Conservation (phyloP, 2,113 vertebrate genomes). For the Budorcas taxicolor region DNA sequence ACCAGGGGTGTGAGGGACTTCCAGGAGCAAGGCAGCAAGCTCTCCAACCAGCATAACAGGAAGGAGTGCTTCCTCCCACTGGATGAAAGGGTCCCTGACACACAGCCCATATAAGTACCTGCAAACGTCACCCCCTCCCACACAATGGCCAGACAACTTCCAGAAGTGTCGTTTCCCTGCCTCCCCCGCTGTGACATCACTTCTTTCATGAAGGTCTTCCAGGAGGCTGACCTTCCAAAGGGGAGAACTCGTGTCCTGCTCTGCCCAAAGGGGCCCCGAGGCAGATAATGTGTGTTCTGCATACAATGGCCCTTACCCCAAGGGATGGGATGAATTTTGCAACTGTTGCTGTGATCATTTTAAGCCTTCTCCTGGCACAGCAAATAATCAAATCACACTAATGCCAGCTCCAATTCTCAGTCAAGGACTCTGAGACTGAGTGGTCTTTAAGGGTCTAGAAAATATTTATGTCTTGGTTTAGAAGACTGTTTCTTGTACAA, state of each 20-base stretch:
- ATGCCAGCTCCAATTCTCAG: background rate
- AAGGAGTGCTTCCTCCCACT: slow-evolving; percentile 55
- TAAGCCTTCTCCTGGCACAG: background rate
- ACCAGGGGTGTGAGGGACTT: slow-evolving; percentile 2
- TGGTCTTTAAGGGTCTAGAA: background rate
- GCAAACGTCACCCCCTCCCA: background rate
- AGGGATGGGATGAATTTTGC: background rate
- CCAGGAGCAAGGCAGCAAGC: background rate
- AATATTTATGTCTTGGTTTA: background rate
- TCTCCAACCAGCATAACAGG: slow-evolving; percentile 63
- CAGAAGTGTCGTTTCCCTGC: background rate
- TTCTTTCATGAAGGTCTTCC: background rate
- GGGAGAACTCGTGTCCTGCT: background rate
- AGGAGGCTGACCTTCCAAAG: background rate
- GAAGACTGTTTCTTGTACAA: background rate
- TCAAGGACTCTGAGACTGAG: background rate
- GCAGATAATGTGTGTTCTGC: background rate
- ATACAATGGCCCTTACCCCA: background rate
- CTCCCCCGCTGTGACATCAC: slow-evolving; percentile 1
- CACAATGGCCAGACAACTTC: slow-evolving; percentile 36
- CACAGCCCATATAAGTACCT: slow-evolving; percentile 20
- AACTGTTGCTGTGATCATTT: background rate
- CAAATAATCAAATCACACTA: background rate
- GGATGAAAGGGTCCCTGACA: slow-evolving; percentile 18
- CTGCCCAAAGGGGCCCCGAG: background rate